Percentiles rank a stretch among this genome's conserved stretches.
These are phyloP conservation scores for Teleogryllus occipitalis DNA, from an alignment of 1,140 invertebrate species.

Conservation along the genomic window DNA sequence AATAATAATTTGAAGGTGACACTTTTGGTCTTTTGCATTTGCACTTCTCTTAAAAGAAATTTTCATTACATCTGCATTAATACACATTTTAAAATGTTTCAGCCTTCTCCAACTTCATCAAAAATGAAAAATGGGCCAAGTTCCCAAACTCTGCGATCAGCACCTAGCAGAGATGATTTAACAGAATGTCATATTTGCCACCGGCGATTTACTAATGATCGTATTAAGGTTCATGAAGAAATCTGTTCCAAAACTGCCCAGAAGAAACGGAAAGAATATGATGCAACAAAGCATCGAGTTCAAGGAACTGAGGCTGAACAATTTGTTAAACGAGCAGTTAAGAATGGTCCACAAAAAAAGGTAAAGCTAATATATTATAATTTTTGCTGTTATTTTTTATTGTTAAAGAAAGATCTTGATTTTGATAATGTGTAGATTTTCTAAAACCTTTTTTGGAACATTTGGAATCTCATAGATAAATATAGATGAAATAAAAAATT, in stretches of 20 bases:
- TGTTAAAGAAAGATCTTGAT: neutral
- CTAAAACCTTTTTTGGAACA: no score
- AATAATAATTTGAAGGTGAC: neutral
- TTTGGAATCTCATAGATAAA: no score
- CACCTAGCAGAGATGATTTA: slow-evolving; percentile 28
- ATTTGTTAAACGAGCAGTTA: slow-evolving; percentile 36
- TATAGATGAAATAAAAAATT: no score
- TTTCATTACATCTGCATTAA: no score
- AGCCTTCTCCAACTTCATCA: neutral
- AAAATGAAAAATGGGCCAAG: neutral
- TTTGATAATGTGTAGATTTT: no score
- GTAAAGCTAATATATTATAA: slow-evolving; percentile 25
- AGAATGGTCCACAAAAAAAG: slow-evolving; percentile 32
- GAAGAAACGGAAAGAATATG: slow-evolving; percentile 80
- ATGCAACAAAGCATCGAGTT: slow-evolving; percentile 73
- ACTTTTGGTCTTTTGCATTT: neutral
- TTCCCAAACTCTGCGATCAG: neutral
- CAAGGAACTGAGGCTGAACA: slow-evolving; percentile 80
- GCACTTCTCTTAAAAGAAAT: neutral
- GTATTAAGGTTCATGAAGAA: slow-evolving; percentile 69
- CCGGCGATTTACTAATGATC: slow-evolving; percentile 67
- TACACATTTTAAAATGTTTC: neutral
- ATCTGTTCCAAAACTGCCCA: slow-evolving; percentile 65
- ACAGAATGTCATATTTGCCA: slow-evolving; percentile 54
- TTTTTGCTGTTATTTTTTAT: neutral